Evolutionary conservation across 2,113 vertebrate genomes (phyloP).

Genomic region (Choloepus hoffmanni): DNA sequence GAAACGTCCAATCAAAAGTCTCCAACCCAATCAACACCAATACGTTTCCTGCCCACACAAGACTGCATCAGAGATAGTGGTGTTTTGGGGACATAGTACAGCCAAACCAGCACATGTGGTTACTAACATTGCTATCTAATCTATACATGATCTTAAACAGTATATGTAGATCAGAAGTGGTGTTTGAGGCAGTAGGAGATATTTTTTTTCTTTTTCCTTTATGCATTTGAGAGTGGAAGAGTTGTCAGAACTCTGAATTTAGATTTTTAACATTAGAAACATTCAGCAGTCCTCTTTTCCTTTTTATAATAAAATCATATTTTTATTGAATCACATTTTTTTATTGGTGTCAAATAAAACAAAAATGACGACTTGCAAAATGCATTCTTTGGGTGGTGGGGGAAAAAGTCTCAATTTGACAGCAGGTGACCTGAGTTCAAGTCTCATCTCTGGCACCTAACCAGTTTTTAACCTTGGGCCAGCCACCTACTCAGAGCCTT

Average conservation of each 20-base stretch:
- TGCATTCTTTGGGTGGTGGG: not conserved
- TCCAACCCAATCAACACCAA: too few relatives aligned
- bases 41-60: too few relatives aligned
- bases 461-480: not conserved
- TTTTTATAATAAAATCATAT: not conserved
- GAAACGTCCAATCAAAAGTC: too few relatives aligned
- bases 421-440: not conserved
- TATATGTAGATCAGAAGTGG: not conserved
- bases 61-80: too few relatives aligned
- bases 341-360: not conserved
- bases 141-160: not conserved
- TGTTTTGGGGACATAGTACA: too few relatives aligned
- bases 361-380: not conserved
- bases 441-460: not conserved
- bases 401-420: not conserved
- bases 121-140: not conserved
- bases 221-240: not conserved
- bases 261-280: not conserved
- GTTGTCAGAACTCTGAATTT: not conserved
- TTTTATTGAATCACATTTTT: not conserved
- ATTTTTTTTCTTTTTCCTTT: not conserved
- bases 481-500: not conserved
- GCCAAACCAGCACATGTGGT: not conserved
- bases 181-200: not conserved
- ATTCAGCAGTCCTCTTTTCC: too few relatives aligned